Evolutionary conservation across 2,888 invertebrate genomes (phyloP).

Genomic region (Drosophila borborema): DNA sequence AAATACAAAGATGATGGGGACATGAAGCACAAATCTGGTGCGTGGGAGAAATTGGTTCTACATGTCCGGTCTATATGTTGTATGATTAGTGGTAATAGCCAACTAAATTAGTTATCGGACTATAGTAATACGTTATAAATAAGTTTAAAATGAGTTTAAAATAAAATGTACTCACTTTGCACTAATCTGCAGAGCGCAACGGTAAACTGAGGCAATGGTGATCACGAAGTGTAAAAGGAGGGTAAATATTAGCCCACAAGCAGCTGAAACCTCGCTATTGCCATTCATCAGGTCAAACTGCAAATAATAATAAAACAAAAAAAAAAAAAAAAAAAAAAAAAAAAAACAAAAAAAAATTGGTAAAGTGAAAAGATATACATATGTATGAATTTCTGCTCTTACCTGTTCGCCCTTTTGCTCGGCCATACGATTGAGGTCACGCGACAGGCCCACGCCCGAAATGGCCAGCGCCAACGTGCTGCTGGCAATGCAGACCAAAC

Average conservation of each 20-base stretch:
- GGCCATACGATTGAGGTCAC: conserved; percentile 83
- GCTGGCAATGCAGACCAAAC: conserved; percentile 84
- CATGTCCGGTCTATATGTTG: no score
- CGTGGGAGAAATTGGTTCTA: no score
- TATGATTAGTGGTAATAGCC: no score
- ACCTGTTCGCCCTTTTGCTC: conserved; percentile 71
- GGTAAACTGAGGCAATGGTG: conserved; percentile 84
- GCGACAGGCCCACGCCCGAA: conserved; percentile 84
- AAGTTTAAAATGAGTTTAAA: neutral
- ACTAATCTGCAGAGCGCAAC: conserved; percentile 83
- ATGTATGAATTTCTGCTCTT: conserved; percentile 24
- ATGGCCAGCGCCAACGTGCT: conserved; percentile 84
- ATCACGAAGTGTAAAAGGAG: conserved; percentile 83
- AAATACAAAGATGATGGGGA: no score
- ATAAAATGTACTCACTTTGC: conserved; percentile 80
- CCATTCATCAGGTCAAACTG: conserved; percentile 81
- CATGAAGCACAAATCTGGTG: no score
- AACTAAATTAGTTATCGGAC: no score
- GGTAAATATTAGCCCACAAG: conserved; percentile 83
- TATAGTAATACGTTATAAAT: no score
- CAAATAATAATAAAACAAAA: conserved; percentile 32
- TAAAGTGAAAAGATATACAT: conserved; percentile 21
- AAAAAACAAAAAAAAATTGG: conserved; percentile 6
- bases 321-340: conserved; percentile 8
- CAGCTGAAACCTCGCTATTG: conserved; percentile 83